Evolutionary conservation across 1,140 invertebrate species (phyloP), one percentile per base, ranked within the genome.

Genomic region (Calycopis cecrops): DNA sequence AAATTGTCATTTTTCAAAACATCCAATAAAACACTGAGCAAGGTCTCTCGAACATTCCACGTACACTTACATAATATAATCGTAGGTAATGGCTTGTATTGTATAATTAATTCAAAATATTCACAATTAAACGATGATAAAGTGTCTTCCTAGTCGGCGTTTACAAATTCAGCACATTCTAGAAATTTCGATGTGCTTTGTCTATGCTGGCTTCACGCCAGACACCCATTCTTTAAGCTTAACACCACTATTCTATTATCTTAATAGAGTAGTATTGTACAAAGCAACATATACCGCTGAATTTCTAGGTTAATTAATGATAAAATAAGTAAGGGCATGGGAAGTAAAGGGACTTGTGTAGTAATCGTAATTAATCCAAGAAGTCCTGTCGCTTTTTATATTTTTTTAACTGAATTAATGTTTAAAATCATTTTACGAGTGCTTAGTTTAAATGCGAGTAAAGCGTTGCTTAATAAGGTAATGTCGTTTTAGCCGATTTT

Each of bases 241-340:
- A 63, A 74, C 71, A 67, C 63, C 65, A 67, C 55, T 69, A 72
- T 69, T 72, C 67, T 65, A 72, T 72, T 72, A 72, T 69, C 60
- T 62, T 69, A 69, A 69, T 69, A 72, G 59, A 63, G 53, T 58
- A 62, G 62, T 69, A 62, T 63, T 59, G 57, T 65, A 53, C 63
- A 62, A 62, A 67, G 63, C 56, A 51, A 60, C 58, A 58, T 62
- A 48, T 55, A 58, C 58, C 55, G 52, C 21, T 48, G 59, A 51
- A 60, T 69, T 61, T 60, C 52, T 63, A 57, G 62, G 62, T 63
- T 72, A 65, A 66, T 68, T 62, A 67, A 62, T 66, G 57, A 14
- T 42, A 16, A 42, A 42, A 16, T 42, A 11, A 38, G 37, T 40
- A n/a, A n/a, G n/a, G n/a, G n/a, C 10, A 40, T 40, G 7, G 38